These are phyloP conservation scores for Neolamprologus caudopunctatus DNA, from an alignment of 2,113 vertebrate genomes.

Conservation along the genomic window DNA sequence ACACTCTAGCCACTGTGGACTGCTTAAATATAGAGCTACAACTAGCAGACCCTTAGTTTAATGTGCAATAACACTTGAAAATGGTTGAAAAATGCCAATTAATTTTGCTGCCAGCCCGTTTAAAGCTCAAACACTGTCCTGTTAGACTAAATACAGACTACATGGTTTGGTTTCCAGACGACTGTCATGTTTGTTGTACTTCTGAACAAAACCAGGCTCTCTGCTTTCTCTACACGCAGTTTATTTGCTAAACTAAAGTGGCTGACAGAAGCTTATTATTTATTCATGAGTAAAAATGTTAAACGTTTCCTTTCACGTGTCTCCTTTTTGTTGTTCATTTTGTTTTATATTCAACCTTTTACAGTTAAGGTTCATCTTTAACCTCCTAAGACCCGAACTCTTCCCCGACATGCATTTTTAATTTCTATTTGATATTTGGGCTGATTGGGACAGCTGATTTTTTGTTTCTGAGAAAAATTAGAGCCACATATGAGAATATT, in stretches of 20 bases:
- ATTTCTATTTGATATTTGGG: neutral
- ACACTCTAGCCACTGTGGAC: neutral
- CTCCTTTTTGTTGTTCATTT: neutral
- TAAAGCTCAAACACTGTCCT: neutral
- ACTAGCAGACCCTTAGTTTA: neutral
- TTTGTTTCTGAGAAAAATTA: neutral
- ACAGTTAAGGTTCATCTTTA: neutral
- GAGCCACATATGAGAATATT: neutral
- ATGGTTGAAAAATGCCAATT: neutral
- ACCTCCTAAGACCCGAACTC: accelerated
- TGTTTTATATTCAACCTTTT: neutral
- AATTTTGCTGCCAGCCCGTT: neutral
- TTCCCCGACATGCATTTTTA: accelerated
- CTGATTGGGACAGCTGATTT: neutral
- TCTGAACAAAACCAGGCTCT: neutral
- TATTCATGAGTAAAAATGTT: neutral
- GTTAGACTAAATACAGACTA: neutral
- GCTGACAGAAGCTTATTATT: neutral
- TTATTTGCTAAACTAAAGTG: neutral
- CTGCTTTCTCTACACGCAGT: neutral
- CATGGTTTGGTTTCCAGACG: neutral
- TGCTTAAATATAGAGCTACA: neutral
- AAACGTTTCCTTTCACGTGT: accelerated
- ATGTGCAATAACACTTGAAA: neutral
- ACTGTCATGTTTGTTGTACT: neutral